A percentile compares a stretch with the other conserved stretches of the same genome.
Evolutionary conservation across 2,888 invertebrate species (phyloP).

Genomic region (Pteria penguin): DNA sequence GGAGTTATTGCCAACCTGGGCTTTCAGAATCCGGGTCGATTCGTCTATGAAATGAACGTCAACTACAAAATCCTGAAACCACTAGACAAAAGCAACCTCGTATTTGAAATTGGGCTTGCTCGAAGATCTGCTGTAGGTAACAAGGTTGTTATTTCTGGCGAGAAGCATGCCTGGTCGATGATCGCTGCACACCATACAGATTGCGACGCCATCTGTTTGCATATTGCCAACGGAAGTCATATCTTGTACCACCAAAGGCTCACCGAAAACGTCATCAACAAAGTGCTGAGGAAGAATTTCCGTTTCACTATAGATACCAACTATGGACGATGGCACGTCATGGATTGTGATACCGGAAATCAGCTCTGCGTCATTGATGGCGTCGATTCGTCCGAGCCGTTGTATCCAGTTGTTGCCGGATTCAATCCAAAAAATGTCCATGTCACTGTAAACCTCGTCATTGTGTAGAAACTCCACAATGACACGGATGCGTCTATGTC

Average conservation of each 20-base stretch:
- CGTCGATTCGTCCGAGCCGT: slow-evolving; percentile 27
- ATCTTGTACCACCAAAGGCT: slow-evolving; percentile 35
- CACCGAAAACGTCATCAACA: slow-evolving; percentile 32
- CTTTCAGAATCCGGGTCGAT: slow-evolving; percentile 22
- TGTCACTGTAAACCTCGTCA: slow-evolving; percentile 31
- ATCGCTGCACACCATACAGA: slow-evolving; percentile 41
- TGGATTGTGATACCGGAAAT: slow-evolving; percentile 9
- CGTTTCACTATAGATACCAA: slow-evolving; percentile 35
- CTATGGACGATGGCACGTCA: slow-evolving; percentile 26
- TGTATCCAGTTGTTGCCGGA: slow-evolving; percentile 37
- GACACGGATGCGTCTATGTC: too few relatives aligned
- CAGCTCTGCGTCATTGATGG: slow-evolving; percentile 26
- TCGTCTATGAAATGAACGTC: slow-evolving; percentile 33
- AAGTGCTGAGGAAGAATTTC: slow-evolving; percentile 26
- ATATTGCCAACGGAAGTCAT: slow-evolving; percentile 32
- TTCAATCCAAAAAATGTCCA: slow-evolving; percentile 40
- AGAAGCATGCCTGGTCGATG: slow-evolving; percentile 40
- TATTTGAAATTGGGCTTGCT: slow-evolving; percentile 41
- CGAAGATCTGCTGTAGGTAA: slow-evolving; percentile 21
- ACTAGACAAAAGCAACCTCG: slow-evolving; percentile 37
- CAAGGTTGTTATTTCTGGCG: slow-evolving; percentile 29
- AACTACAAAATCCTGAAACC: slow-evolving; percentile 20
- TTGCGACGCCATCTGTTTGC: slow-evolving; percentile 38
- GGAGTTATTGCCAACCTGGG: slow-evolving; percentile 8
- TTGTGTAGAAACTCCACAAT: too few relatives aligned